Conservation (phyloP, 2,888 invertebrate species). For the Pycnomerus fuliginosus region DNA sequence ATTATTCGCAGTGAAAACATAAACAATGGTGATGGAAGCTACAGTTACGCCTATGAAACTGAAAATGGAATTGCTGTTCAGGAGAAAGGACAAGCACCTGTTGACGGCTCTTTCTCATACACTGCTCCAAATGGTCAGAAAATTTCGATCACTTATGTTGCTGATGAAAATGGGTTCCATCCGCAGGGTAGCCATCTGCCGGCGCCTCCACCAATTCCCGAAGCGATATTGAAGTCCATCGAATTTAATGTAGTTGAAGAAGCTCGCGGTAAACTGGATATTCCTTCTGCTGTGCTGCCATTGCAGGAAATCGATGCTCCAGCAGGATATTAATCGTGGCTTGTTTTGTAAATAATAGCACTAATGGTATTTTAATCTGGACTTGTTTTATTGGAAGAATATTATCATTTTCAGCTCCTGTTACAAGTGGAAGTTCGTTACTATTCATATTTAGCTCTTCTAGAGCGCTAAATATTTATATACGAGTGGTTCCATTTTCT, state of each 20-base stretch:
- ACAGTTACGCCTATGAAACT: slow-evolving; percentile 35
- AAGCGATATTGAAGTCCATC: slow-evolving; percentile 30
- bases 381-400: too few relatives aligned
- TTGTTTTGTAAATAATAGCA: too few relatives aligned
- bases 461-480: too few relatives aligned
- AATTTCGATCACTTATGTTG: slow-evolving; percentile 18
- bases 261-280: slow-evolving; percentile 33
- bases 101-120: slow-evolving; percentile 35
- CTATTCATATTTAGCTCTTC: too few relatives aligned
- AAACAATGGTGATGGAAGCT: slow-evolving; percentile 34
- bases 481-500: too few relatives aligned
- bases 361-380: too few relatives aligned
- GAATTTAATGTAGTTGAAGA: slow-evolving; percentile 24
- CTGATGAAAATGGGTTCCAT: slow-evolving; percentile 16
- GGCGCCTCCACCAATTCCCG: slow-evolving; percentile 11
- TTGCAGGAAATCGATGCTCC: too few relatives aligned
- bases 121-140: slow-evolving; percentile 42
- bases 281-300: too few relatives aligned
- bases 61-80: slow-evolving; percentile 32
- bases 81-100: slow-evolving; percentile 29
- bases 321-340: too few relatives aligned
- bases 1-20: too few relatives aligned
- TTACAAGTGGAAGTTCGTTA: too few relatives aligned
- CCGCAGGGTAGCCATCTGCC: slow-evolving; percentile 11
- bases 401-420: too few relatives aligned